Evolutionary conservation across 2,888 invertebrate species (phyloP).

Genomic region (Drosophila percnosoma): DNA sequence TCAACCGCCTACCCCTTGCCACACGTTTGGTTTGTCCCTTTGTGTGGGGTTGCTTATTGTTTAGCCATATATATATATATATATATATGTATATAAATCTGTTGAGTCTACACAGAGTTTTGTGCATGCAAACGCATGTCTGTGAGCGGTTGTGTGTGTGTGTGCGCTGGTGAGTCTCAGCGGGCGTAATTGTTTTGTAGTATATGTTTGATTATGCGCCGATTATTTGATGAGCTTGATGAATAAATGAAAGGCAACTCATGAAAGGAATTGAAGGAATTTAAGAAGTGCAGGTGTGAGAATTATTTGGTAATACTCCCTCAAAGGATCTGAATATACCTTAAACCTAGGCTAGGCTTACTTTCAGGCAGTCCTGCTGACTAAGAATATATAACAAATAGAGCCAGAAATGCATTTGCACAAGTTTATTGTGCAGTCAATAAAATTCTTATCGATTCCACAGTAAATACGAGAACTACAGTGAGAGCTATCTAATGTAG

Average conservation of each 20-base stretch:
- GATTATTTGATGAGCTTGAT: slow-evolving; percentile 29
- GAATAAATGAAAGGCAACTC: not conserved
- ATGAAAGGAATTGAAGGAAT: not conserved
- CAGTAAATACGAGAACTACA: not conserved
- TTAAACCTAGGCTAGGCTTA: not conserved
- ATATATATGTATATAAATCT: slow-evolving; percentile 46
- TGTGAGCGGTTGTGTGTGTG: slow-evolving; percentile 9
- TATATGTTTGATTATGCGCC: slow-evolving; percentile 36
- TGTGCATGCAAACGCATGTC: not conserved
- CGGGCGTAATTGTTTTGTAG: slow-evolving; percentile 55
- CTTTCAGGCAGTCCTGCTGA: not conserved
- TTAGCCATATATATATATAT: slow-evolving; percentile 50
- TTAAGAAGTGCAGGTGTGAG: not conserved
- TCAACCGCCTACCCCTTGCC: not conserved
- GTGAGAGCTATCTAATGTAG: not conserved
- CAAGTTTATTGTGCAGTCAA: not conserved
- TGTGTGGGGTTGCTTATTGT: slow-evolving; percentile 61
- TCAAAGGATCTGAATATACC: not conserved
- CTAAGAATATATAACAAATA: not conserved
- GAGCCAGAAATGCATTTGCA: not conserved
- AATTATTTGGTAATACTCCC: not conserved
- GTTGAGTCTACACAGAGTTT: slow-evolving; percentile 21
- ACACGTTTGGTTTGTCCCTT: not conserved
- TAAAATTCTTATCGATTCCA: not conserved
- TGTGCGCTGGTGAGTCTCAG: slow-evolving; percentile 25